Conservation (phyloP, 1,140 invertebrate genomes). For the Bradysia coprophila region DNA sequence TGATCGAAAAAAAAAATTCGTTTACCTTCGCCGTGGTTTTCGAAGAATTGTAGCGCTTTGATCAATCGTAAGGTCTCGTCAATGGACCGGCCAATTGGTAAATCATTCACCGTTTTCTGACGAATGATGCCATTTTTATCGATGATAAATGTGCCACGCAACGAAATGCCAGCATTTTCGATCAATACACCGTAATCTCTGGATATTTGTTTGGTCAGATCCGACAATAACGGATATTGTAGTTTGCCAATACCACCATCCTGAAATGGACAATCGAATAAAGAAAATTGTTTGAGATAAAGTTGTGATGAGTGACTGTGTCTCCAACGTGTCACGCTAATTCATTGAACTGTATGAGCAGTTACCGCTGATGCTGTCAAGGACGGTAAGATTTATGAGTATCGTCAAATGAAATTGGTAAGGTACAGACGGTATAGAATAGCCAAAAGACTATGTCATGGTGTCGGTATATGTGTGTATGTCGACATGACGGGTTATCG, state of each 20-base stretch:
- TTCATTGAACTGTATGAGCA: too few species aligned
- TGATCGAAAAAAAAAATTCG: neutral
- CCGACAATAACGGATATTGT: constrained; percentile 80
- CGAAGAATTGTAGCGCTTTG: constrained; percentile 85
- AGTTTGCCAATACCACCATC: constrained; percentile 81
- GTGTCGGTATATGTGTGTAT: too few species aligned
- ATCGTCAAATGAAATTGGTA: too few species aligned
- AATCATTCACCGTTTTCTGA: constrained; percentile 71
- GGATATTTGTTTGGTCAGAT: constrained; percentile 80
- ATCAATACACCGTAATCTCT: constrained; percentile 75
- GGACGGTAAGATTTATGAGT: too few species aligned
- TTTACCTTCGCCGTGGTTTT: constrained; percentile 77
- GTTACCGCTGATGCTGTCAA: too few species aligned
- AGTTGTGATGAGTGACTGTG: too few species aligned
- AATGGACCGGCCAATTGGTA: constrained; percentile 84
- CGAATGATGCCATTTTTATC: constrained; percentile 45
- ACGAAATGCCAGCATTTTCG: constrained; percentile 65
- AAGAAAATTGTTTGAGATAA: too few species aligned
- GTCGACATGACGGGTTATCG: too few species aligned
- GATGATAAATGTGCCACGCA: constrained; percentile 54
- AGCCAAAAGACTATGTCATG: too few species aligned
- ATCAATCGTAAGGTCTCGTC: constrained; percentile 79
- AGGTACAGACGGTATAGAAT: too few species aligned
- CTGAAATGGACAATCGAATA: too few species aligned
- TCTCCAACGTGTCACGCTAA: too few species aligned